Evolutionary conservation across 2,797 vertebrate genomes (phyloP).

Genomic region (Phrynocephalus guinanensis): DNA sequence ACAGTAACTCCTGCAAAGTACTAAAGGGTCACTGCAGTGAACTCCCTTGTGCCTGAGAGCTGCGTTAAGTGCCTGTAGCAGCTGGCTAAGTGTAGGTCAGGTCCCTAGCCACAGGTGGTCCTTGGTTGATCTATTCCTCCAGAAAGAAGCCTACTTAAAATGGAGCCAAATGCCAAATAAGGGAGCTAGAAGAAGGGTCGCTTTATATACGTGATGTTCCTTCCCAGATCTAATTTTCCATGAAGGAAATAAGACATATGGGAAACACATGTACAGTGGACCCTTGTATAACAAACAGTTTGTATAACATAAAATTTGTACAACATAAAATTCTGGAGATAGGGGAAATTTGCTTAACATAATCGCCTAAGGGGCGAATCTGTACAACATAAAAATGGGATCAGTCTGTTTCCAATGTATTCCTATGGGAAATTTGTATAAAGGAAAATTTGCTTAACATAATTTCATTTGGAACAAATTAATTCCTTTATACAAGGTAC

Average conservation of each 20-base stretch:
- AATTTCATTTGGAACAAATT: no score
- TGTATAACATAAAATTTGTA: no score
- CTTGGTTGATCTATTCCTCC: slow-evolving; percentile 14
- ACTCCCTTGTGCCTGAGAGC: slow-evolving; percentile 29
- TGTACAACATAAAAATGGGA: no score
- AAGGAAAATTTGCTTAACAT: no score
- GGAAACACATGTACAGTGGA: neutral
- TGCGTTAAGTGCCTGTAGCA: slow-evolving; percentile 28
- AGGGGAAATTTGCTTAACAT: no score
- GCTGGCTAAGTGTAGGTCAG: slow-evolving; percentile 17
- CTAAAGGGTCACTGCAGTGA: slow-evolving; percentile 10
- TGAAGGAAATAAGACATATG: neutral
- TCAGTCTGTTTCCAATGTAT: no score
- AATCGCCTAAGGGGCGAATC: no score
- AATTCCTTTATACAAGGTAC: no score
- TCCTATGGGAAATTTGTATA: no score
- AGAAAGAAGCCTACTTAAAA: slow-evolving; percentile 10
- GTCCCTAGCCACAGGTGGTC: slow-evolving; percentile 14
- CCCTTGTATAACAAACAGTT: no score
- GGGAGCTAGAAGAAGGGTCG: neutral
- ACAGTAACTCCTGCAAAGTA: slow-evolving; percentile 19
- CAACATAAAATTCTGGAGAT: no score
- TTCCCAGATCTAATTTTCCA: neutral
- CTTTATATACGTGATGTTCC: neutral
- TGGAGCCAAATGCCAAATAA: neutral